Conservation (phyloP, 2,113 vertebrate genomes). For the Callipepla squamata region DNA sequence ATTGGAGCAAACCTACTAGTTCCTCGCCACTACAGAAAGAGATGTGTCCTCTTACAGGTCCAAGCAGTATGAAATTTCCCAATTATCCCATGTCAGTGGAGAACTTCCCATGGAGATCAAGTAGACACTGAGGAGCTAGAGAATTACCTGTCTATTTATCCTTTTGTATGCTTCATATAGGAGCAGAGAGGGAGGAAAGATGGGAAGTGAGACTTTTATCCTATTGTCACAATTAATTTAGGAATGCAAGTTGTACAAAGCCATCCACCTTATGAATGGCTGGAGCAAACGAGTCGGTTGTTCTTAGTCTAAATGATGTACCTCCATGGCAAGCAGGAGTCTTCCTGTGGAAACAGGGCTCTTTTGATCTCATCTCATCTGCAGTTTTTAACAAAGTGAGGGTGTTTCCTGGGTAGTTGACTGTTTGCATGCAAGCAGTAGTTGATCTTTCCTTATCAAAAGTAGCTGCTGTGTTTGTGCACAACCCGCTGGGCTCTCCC, state of each 20-base stretch:
- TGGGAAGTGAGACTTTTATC: background rate
- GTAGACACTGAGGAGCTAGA: background rate
- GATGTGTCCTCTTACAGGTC: background rate
- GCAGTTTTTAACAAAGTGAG: background rate
- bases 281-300: background rate
- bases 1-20: background rate
- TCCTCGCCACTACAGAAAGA: background rate
- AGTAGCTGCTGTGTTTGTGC: background rate
- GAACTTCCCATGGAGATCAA: conserved; percentile 41
- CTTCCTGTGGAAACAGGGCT: background rate
- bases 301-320: rapidly evolving
- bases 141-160: background rate
- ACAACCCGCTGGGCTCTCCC: background rate
- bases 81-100: background rate
- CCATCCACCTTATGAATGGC: background rate
- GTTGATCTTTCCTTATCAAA: background rate
- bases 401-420: rapidly evolving
- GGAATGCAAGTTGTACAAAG: background rate
- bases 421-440: rapidly evolving
- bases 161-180: background rate
- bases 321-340: background rate
- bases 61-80: conserved; percentile 4
- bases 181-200: background rate
- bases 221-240: background rate
- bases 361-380: background rate